These are phyloP conservation scores for Cylindroiulus punctatus DNA, from an alignment of 2,888 invertebrate genomes.

Conservation along the genomic window DNA sequence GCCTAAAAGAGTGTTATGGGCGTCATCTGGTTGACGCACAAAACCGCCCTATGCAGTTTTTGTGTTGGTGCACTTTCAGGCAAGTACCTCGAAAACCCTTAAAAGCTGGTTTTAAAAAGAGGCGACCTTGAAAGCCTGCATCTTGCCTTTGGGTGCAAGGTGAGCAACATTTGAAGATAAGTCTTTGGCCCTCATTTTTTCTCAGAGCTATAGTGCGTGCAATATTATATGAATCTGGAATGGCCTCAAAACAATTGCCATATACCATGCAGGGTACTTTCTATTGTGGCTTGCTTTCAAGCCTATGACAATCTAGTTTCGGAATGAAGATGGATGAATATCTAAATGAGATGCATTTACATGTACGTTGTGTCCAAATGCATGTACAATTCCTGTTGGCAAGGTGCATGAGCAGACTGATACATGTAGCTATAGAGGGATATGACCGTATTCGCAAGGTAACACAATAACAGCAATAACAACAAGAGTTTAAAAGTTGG, in stretches of 20 bases:
- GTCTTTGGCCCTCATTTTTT: constrained; percentile 46
- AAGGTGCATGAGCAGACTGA: background rate
- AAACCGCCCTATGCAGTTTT: constrained; percentile 44
- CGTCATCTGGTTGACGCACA: background rate
- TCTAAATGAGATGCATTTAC: constrained; percentile 9
- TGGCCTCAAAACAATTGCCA: constrained; percentile 1
- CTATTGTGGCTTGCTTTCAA: constrained; percentile 1
- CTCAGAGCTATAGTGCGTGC: background rate
- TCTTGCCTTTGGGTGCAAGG: constrained; percentile 49
- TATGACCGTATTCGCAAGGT: background rate
- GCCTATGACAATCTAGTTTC: constrained; percentile 17
- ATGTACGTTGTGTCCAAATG: background rate
- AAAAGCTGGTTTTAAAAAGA: constrained; percentile 21
- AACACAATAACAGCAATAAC: background rate
- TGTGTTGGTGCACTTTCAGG: background rate
- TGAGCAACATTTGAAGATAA: constrained; percentile 44
- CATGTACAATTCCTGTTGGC: background rate
- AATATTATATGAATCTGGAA: constrained; percentile 35
- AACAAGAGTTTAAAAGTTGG: background rate
- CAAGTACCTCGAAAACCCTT: background rate
- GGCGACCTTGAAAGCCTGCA: constrained; percentile 46
- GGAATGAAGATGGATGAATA: constrained; percentile 6
- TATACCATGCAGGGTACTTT: background rate
- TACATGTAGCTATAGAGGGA: background rate
- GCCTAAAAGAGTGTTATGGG: background rate